Percentiles rank a stretch among this genome's conserved stretches.
These are phyloP conservation scores for Castor canadensis DNA, from an alignment of 2,113 vertebrate genomes.

Conservation along the genomic window DNA sequence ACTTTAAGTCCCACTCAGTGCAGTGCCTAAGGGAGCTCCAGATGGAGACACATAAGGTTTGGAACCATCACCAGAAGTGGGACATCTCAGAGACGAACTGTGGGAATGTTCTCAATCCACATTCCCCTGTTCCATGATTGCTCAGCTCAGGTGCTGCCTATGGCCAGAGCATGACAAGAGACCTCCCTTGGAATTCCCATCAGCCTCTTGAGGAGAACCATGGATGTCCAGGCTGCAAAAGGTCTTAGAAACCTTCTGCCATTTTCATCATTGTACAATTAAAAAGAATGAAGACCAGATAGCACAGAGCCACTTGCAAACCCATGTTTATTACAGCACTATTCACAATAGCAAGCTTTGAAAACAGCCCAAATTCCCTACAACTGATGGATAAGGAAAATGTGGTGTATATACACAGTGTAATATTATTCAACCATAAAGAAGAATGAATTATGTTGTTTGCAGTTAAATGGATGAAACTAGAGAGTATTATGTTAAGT, in stretches of 20 bases:
- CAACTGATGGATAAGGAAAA: too few relatives aligned
- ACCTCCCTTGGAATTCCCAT: neutral
- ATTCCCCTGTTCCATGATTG: accelerated
- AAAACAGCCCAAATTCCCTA: too few relatives aligned
- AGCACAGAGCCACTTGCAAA: too few relatives aligned
- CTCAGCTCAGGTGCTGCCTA: neutral
- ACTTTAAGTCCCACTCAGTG: neutral
- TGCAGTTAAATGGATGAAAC: too few relatives aligned
- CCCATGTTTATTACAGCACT: too few relatives aligned
- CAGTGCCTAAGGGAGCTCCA: neutral
- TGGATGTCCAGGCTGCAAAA: neutral
- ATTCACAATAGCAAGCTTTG: too few relatives aligned
- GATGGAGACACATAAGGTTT: neutral
- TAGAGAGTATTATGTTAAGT: too few relatives aligned
- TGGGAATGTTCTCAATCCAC: neutral
- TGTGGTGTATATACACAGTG: too few relatives aligned
- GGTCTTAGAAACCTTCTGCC: neutral
- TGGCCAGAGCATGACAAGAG: neutral
- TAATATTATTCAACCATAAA: too few relatives aligned
- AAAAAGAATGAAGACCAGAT: too few relatives aligned
- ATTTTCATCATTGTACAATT: neutral
- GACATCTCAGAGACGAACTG: neutral
- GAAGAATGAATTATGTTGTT: too few relatives aligned
- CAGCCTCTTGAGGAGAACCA: neutral
- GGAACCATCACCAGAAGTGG: neutral